phyloP scores from a whole-genome alignment of 2,113 vertebrate genomes.

The Chloropsis cyanopogon region DNA sequence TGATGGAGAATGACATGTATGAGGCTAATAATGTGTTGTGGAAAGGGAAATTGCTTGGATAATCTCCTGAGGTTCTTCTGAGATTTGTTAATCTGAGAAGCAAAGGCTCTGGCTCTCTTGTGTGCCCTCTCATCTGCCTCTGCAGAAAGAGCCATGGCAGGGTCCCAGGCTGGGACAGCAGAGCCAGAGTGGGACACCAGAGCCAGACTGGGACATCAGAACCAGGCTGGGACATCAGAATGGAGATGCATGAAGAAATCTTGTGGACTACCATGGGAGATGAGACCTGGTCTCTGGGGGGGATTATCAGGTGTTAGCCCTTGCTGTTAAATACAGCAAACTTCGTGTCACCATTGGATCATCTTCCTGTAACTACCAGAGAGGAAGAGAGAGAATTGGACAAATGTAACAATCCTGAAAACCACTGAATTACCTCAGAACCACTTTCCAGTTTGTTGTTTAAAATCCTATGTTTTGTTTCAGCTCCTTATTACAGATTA shows the following conservation, averaged over 20 bases:
- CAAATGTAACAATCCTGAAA: not conserved
- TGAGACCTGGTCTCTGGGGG: not conserved
- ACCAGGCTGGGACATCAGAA: not conserved
- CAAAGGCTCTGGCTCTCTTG: not conserved
- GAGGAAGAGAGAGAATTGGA: not conserved
- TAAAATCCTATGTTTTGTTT: not conserved
- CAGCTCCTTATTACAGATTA: not conserved
- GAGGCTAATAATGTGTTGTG: not conserved
- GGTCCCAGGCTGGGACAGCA: not conserved
- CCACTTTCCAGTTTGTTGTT: not conserved
- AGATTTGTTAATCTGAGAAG: not conserved
- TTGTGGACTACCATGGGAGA: not conserved
- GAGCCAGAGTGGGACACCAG: too few relatives aligned
- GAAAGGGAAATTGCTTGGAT: not conserved
- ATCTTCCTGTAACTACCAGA: not conserved
- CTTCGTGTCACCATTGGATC: not conserved
- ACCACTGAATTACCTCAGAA: not conserved
- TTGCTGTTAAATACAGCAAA: not conserved
- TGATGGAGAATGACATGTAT: not conserved
- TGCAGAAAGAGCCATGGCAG: not conserved
- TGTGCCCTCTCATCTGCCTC: not conserved
- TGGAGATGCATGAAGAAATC: not conserved
- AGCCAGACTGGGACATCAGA: too few relatives aligned
- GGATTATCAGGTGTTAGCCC: not conserved
- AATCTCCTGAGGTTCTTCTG: not conserved